A percentile compares a stretch with the other conserved stretches of the same genome.
Evolutionary conservation across 2,888 invertebrate genomes (phyloP).

Genomic region (Callosobruchus maculatus): DNA sequence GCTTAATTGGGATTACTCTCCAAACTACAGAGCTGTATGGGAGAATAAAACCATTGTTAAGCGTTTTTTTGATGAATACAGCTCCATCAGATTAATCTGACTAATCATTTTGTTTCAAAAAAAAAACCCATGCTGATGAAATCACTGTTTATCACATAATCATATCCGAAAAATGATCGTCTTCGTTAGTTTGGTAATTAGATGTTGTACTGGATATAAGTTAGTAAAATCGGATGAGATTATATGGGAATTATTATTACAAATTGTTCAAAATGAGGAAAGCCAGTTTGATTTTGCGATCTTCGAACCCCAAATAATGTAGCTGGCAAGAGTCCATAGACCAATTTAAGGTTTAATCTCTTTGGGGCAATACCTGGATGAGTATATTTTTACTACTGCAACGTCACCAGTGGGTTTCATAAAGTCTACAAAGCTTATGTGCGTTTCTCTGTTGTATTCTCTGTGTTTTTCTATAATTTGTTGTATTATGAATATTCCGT

Average conservation of each 20-base stretch:
- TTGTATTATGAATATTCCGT: no score
- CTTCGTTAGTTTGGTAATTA: not conserved
- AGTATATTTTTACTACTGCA: no score
- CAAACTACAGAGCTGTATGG: not conserved
- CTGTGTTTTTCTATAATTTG: no score
- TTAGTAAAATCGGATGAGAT: not conserved
- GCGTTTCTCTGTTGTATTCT: no score
- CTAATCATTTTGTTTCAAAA: not conserved
- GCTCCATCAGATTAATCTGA: not conserved
- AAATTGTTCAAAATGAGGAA: not conserved
- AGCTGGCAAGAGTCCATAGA: no score
- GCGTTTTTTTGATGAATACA: not conserved
- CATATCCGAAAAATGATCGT: not conserved
- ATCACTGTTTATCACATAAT: not conserved
- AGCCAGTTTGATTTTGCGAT: no score
- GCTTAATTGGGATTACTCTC: not conserved
- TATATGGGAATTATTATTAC: not conserved
- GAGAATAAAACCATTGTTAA: not conserved
- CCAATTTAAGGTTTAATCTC: no score
- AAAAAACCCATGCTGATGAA: not conserved
- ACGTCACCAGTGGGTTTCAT: no score
- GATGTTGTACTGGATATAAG: not conserved
- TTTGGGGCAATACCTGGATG: no score
- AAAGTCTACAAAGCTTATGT: no score
- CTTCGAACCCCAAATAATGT: no score